phyloP scores from a whole-genome alignment of 2,888 invertebrate species.

The Drosophila multiciliata region DNA sequence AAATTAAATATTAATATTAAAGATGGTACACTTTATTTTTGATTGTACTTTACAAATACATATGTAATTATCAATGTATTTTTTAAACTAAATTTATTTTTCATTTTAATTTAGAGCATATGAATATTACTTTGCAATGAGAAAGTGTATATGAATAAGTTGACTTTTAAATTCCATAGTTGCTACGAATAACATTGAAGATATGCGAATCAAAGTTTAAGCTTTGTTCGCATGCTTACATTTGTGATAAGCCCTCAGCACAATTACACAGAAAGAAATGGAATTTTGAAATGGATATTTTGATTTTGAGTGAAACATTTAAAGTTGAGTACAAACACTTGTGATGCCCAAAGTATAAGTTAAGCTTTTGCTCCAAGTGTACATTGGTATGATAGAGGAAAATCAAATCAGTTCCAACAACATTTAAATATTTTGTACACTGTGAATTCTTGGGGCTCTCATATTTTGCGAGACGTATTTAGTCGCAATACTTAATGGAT shows the following conservation, averaged over 20 bases:
- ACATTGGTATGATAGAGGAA: background rate
- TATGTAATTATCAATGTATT: background rate
- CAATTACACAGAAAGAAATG: conserved; percentile 7
- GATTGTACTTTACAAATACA: background rate
- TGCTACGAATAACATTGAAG: conserved; percentile 1
- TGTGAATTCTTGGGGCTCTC: conserved; percentile 3
- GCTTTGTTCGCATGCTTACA: conserved; percentile 24
- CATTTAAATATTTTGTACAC: conserved; percentile 4
- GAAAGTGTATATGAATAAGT: background rate
- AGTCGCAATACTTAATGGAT: conserved; percentile 38
- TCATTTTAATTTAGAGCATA: background rate
- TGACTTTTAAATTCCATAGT: background rate
- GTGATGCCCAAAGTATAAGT: no score
- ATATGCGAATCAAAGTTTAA: conserved; percentile 35
- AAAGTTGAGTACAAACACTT: background rate
- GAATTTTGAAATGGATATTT: background rate
- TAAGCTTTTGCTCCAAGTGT: conserved; percentile 20
- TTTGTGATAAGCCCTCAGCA: conserved; percentile 33
- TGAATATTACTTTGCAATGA: background rate
- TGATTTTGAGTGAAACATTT: background rate
- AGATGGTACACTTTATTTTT: background rate
- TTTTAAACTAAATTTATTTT: background rate
- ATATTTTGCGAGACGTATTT: conserved; percentile 10
- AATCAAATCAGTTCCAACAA: background rate
- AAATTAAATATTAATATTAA: background rate